These are phyloP conservation scores for Cyclargus thomasi DNA, from an alignment of 1,140 invertebrate species.

Conservation along the genomic window DNA sequence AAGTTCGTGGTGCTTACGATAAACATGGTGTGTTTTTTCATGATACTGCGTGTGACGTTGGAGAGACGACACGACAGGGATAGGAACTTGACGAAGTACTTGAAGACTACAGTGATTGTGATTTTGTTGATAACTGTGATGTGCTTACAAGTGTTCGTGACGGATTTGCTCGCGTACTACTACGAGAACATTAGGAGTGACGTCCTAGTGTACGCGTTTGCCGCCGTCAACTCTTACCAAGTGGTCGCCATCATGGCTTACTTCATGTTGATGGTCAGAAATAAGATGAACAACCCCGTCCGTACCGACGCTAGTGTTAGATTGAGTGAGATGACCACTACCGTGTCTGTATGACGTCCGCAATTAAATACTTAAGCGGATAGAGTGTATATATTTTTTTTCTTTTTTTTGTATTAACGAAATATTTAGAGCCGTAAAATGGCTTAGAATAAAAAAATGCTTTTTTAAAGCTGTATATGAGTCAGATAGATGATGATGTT, in stretches of 20 bases:
- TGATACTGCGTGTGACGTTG: slow-evolving; percentile 36
- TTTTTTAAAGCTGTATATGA: no score
- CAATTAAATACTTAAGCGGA: no score
- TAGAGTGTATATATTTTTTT: no score
- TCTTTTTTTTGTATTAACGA: no score
- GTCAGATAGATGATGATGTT: no score
- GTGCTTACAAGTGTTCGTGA: slow-evolving; percentile 40
- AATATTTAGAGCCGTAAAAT: no score
- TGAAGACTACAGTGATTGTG: slow-evolving; percentile 38
- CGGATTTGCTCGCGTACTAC: slow-evolving; percentile 38
- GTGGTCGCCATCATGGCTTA: slow-evolving; percentile 27
- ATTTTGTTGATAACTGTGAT: slow-evolving; percentile 41
- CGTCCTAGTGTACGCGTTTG: slow-evolving; percentile 28
- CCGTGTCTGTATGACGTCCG: no score
- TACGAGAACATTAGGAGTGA: slow-evolving; percentile 26
- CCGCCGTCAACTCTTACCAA: slow-evolving; percentile 46
- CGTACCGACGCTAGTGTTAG: no score
- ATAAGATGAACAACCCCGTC: no score
- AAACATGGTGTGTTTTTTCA: slow-evolving; percentile 38
- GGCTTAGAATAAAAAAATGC: no score
- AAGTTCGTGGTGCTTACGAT: slow-evolving; percentile 36
- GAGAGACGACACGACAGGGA: slow-evolving; percentile 23
- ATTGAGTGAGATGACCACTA: no score
- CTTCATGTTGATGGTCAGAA: not conserved
- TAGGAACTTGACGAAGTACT: slow-evolving; percentile 30